Percentiles rank a stretch among this genome's conserved stretches.
Evolutionary conservation across 2,113 vertebrate species (phyloP).

Genomic region (Eolophus roseicapilla): DNA sequence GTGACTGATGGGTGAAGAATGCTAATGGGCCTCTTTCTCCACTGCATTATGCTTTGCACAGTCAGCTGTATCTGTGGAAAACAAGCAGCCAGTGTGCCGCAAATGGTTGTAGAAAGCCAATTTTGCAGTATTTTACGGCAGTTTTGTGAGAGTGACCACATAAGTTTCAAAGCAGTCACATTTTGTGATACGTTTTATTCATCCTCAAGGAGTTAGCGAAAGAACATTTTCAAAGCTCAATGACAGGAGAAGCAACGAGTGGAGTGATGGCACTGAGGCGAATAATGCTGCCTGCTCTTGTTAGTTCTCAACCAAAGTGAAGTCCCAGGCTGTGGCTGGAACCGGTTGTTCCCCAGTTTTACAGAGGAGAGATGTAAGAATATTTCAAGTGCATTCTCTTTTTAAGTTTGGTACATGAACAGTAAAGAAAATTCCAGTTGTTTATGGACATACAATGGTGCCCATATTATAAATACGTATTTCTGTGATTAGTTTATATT

Average conservation of each 20-base stretch:
- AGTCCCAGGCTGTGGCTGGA: neutral
- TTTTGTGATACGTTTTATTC: neutral
- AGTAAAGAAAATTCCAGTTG: neutral
- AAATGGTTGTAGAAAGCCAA: neutral
- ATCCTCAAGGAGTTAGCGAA: neutral
- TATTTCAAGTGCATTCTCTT: neutral
- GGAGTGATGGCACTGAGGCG: neutral
- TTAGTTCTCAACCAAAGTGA: neutral
- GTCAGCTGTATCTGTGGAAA: neutral
- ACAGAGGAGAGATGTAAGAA: neutral
- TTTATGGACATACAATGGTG: neutral
- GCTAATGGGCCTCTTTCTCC: neutral
- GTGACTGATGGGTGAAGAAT: accelerated
- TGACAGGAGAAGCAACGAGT: neutral
- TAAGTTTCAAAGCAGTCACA: neutral
- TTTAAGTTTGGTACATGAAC: neutral
- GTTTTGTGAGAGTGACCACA: neutral
- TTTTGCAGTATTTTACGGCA: neutral
- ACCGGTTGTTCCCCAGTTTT: neutral
- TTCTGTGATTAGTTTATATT: neutral
- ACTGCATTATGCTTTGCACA: neutral
- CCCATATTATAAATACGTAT: neutral
- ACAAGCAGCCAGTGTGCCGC: neutral
- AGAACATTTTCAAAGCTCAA: neutral
- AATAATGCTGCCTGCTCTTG: neutral